phyloP scores from a whole-genome alignment of 2,113 vertebrate species.

The Oplegnathus fasciatus region DNA sequence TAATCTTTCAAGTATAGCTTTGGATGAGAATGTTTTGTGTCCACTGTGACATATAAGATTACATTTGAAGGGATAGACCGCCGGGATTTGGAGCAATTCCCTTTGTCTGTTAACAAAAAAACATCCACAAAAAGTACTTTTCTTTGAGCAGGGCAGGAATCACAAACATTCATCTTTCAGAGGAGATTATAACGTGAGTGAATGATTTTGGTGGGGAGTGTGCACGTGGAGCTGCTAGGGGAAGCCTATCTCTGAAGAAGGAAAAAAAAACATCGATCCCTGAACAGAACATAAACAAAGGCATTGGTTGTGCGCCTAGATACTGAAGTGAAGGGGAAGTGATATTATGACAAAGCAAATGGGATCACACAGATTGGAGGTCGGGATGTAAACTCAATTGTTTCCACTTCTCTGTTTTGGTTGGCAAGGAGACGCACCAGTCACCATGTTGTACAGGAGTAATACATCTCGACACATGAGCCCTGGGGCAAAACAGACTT shows the following conservation, averaged over 20 bases:
- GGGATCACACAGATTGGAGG: slow-evolving; percentile 46
- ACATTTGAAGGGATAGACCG: slow-evolving; percentile 26
- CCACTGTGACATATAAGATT: slow-evolving; percentile 55
- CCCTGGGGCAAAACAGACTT: slow-evolving; percentile 63
- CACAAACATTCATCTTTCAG: slow-evolving; percentile 56
- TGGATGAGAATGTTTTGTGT: slow-evolving; percentile 45
- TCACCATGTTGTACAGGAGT: slow-evolving; percentile 49
- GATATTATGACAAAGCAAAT: slow-evolving; percentile 71
- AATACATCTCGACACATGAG: slow-evolving; percentile 36
- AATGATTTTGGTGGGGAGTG: slow-evolving; percentile 10
- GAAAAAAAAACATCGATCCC: slow-evolving; percentile 14
- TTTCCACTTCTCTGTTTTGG: slow-evolving; percentile 72
- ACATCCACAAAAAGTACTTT: slow-evolving; percentile 43
- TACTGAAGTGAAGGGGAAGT: slow-evolving; percentile 65
- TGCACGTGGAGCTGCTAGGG: background rate
- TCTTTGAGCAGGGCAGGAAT: slow-evolving; percentile 35
- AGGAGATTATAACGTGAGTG: slow-evolving; percentile 49
- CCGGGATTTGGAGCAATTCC: slow-evolving; percentile 48
- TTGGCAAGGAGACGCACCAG: slow-evolving; percentile 53
- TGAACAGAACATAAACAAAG: slow-evolving; percentile 56
- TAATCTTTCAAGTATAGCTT: slow-evolving; percentile 61
- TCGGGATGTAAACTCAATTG: slow-evolving; percentile 64
- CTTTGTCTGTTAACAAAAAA: slow-evolving; percentile 54
- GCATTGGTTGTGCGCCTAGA: slow-evolving; percentile 18
- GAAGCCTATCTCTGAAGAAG: slow-evolving; percentile 39